Conservation (phyloP, 2,888 invertebrate species). For the Gibbula magus region DNA sequence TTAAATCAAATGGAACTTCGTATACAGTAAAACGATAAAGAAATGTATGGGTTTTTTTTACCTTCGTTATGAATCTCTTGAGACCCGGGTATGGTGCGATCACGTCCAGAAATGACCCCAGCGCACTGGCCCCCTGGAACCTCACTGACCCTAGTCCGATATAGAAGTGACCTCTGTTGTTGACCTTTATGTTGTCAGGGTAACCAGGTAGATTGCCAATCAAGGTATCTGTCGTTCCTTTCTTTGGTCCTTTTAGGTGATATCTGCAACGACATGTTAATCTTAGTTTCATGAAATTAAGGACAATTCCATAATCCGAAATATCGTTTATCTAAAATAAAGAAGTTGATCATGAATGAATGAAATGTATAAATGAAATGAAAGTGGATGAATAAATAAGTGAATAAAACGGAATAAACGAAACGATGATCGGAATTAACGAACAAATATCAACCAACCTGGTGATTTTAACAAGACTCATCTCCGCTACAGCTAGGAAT, state of each 20-base stretch:
- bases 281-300: too few relatives aligned
- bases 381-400: neutral
- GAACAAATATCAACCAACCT: slow-evolving; percentile 48
- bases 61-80: slow-evolving; percentile 61
- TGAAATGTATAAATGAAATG: too few relatives aligned
- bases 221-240: slow-evolving; percentile 55
- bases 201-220: slow-evolving; percentile 66
- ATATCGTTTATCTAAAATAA: too few relatives aligned
- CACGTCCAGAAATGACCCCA: slow-evolving; percentile 63
- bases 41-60: too few relatives aligned
- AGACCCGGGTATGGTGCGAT: slow-evolving; percentile 63
- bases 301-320: too few relatives aligned
- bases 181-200: slow-evolving; percentile 65
- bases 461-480: slow-evolving; percentile 56
- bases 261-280: slow-evolving; percentile 45
- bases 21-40: too few relatives aligned
- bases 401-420: neutral
- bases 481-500: slow-evolving; percentile 57
- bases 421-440: neutral
- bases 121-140: slow-evolving; percentile 53
- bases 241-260: slow-evolving; percentile 53
- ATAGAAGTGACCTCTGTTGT: slow-evolving; percentile 55
- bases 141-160: slow-evolving; percentile 59
- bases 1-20: too few relatives aligned
- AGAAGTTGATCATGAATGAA: too few relatives aligned